These are phyloP conservation scores for Eurois occulta DNA, from an alignment of 2,888 invertebrate species.

Conservation along the genomic window DNA sequence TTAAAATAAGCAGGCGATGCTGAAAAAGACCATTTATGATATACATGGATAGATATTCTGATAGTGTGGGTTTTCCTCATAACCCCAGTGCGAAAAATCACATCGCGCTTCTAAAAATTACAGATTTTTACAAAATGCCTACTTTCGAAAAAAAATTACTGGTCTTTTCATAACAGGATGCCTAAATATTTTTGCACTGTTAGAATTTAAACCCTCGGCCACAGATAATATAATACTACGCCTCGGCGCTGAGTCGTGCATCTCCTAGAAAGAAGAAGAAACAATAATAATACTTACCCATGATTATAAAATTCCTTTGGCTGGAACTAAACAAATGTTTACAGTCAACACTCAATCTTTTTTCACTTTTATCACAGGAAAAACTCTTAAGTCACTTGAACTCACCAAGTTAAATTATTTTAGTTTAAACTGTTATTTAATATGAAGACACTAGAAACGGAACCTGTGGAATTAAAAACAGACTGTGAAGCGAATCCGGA, in stretches of 20 bases:
- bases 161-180: too few relatives aligned
- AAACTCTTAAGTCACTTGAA: slow-evolving; percentile 48
- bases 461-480: slow-evolving; percentile 20
- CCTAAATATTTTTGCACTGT: not conserved
- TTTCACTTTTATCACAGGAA: slow-evolving; percentile 60
- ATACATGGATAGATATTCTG: not conserved
- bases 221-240: not conserved
- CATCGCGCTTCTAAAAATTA: not conserved
- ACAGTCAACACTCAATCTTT: slow-evolving; percentile 48
- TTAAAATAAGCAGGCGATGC: not conserved
- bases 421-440: slow-evolving; percentile 6
- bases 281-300: slow-evolving; percentile 68
- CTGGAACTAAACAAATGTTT: slow-evolving; percentile 34
- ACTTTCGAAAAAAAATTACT: too few relatives aligned
- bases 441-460: slow-evolving; percentile 12
- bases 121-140: too few relatives aligned
- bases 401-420: slow-evolving; percentile 27
- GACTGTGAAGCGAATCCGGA: too few relatives aligned
- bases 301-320: slow-evolving; percentile 55
- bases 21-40: not conserved
- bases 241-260: not conserved
- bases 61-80: not conserved
- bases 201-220: not conserved
- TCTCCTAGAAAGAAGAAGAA: not conserved
- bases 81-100: not conserved